Evolutionary conservation across 2,797 vertebrate species (phyloP).

Genomic region (Scolopax rusticola): DNA sequence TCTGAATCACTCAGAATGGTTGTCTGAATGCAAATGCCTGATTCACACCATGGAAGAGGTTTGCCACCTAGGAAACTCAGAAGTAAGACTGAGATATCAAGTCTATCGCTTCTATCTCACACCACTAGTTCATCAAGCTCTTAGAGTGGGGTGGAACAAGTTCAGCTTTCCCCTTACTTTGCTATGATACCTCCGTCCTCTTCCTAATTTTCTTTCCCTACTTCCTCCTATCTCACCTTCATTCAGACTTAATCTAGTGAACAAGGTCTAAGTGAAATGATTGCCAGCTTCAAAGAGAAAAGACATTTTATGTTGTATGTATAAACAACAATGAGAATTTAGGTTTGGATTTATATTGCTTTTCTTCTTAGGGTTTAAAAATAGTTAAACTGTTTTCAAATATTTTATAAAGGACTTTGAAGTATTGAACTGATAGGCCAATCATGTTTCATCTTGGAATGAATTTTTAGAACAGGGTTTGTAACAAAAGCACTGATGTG

Average conservation of each 20-base stretch:
- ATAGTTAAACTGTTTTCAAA: neutral
- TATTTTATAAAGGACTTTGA: neutral
- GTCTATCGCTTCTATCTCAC: neutral
- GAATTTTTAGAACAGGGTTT: neutral
- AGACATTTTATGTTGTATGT: neutral
- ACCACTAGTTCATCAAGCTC: neutral
- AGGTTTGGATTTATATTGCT: neutral
- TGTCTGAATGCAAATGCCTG: neutral
- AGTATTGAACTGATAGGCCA: neutral
- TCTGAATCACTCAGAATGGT: neutral
- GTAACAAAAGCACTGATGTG: neutral
- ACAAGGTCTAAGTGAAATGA: neutral
- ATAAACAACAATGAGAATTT: neutral
- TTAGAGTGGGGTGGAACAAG: rapidly evolving
- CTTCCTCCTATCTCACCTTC: neutral
- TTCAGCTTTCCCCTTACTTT: neutral
- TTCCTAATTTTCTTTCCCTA: neutral
- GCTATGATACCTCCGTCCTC: neutral
- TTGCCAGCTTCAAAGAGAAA: constrained; percentile 1
- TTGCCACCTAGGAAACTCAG: neutral
- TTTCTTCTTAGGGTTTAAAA: neutral
- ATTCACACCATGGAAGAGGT: neutral
- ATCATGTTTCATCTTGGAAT: neutral
- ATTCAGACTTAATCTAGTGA: neutral
- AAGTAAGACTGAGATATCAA: neutral